Percentiles rank a stretch among this genome's conserved stretches.
These are phyloP conservation scores for Drosophila bipectinata DNA, from an alignment of 1,140 invertebrate species.

Conservation along the genomic window DNA sequence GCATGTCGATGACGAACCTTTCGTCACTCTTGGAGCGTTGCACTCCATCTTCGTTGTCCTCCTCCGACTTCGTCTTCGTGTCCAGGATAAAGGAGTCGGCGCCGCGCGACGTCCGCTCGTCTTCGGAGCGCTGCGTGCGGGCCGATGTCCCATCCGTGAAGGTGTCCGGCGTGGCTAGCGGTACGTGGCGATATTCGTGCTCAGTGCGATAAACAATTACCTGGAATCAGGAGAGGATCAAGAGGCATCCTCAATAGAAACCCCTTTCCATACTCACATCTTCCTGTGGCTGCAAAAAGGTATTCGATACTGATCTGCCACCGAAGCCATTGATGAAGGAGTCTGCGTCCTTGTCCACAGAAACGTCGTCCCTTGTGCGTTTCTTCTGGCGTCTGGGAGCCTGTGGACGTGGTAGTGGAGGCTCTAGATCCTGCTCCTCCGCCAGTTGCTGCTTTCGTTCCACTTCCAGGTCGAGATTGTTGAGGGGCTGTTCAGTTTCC, in stretches of 20 bases:
- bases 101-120: constrained; percentile 89
- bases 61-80: constrained; percentile 17
- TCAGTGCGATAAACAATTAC: constrained; percentile 87
- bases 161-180: constrained; percentile 84
- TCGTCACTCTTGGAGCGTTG: constrained; percentile 71
- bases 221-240: constrained; percentile 67
- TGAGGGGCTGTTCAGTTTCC: constrained; percentile 52
- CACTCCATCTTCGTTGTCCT: constrained; percentile 34
- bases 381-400: constrained; percentile 82
- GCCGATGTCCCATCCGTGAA: constrained; percentile 84
- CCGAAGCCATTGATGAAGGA: constrained; percentile 84
- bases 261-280: constrained; percentile 65
- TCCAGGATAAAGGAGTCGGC: constrained; percentile 87
- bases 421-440: constrained; percentile 33
- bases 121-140: constrained; percentile 85
- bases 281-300: constrained; percentile 82
- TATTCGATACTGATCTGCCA: constrained; percentile 83
- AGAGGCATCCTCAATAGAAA: not conserved
- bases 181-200: constrained; percentile 86
- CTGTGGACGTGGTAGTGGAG: constrained; percentile 45
- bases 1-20: constrained; percentile 84
- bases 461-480: constrained; percentile 55
- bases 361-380: constrained; percentile 77
- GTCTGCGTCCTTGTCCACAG: constrained; percentile 84
- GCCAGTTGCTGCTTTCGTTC: constrained; percentile 36